These are phyloP conservation scores for Limnephilus auricula DNA, from an alignment of 2,888 invertebrate species.

Conservation along the genomic window DNA sequence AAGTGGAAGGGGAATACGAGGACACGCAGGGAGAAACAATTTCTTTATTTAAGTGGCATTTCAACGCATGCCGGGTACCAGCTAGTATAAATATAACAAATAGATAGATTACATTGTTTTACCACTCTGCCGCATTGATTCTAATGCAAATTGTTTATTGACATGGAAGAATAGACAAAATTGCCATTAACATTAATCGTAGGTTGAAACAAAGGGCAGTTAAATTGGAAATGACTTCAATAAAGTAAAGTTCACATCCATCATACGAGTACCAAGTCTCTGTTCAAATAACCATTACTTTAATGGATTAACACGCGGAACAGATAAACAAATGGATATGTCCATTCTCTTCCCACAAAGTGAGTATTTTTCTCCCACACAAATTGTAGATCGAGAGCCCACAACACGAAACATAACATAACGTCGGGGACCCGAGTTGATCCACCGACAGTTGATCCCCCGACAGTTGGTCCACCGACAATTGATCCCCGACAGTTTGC, in stretches of 20 bases:
- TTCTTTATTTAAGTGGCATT: too few relatives aligned
- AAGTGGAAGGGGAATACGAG: too few relatives aligned
- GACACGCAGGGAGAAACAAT: too few relatives aligned
- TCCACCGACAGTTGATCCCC: too few relatives aligned
- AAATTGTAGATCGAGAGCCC: not conserved
- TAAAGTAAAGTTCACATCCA: not conserved
- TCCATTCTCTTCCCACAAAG: not conserved
- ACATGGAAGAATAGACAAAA: not conserved
- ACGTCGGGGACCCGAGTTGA: too few relatives aligned
- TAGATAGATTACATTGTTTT: too few relatives aligned
- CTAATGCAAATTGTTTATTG: not conserved
- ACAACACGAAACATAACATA: not conserved
- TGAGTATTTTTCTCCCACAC: not conserved
- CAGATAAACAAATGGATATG: constrained; percentile 24
- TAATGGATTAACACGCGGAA: constrained; percentile 15
- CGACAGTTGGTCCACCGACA: too few relatives aligned
- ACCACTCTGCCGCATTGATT: not conserved
- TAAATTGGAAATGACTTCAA: not conserved
- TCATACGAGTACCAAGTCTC: not conserved
- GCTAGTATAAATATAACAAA: too few relatives aligned
- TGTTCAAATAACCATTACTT: not conserved
- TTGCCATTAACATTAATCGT: not conserved
- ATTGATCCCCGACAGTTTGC: too few relatives aligned
- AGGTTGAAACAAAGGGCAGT: not conserved
- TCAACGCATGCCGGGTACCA: too few relatives aligned